Conservation (phyloP, 2,113 vertebrate species). For the Columba livia region DNA sequence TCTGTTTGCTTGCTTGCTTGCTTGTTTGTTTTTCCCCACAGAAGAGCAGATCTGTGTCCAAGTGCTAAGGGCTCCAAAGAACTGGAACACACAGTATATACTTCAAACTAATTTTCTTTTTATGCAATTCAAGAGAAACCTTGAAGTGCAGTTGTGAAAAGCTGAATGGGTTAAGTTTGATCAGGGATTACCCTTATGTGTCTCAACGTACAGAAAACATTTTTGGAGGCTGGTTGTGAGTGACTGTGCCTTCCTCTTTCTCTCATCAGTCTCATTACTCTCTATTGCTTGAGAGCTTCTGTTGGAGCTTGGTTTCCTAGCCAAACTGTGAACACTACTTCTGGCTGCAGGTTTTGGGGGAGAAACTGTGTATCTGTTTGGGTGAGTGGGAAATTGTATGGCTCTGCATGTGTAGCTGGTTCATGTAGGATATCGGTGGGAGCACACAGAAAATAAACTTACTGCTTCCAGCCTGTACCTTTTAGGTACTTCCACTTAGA, state of each 20-base stretch:
- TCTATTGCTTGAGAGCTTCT: background rate
- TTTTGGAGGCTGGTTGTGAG: background rate
- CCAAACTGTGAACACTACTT: background rate
- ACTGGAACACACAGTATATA: background rate
- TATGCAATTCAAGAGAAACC: background rate
- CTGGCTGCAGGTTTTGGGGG: background rate
- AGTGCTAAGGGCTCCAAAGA: background rate
- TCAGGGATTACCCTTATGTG: background rate
- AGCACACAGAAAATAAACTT: background rate
- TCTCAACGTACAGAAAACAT: background rate
- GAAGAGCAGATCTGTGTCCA: background rate
- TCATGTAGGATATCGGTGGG: background rate
- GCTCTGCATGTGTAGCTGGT: background rate
- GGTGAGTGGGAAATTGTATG: fast-evolving
- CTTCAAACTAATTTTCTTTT: background rate
- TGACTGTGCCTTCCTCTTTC: background rate
- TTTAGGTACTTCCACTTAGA: background rate
- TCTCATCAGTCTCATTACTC: background rate
- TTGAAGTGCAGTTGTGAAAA: background rate
- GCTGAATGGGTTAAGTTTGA: background rate
- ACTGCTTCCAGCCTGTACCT: background rate
- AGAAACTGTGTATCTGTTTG: background rate
- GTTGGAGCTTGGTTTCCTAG: background rate
- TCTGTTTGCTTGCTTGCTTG: background rate
- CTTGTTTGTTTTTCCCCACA: background rate